Evolutionary conservation across 2,797 vertebrate genomes (phyloP).

Genomic region (Hydrophis major): DNA sequence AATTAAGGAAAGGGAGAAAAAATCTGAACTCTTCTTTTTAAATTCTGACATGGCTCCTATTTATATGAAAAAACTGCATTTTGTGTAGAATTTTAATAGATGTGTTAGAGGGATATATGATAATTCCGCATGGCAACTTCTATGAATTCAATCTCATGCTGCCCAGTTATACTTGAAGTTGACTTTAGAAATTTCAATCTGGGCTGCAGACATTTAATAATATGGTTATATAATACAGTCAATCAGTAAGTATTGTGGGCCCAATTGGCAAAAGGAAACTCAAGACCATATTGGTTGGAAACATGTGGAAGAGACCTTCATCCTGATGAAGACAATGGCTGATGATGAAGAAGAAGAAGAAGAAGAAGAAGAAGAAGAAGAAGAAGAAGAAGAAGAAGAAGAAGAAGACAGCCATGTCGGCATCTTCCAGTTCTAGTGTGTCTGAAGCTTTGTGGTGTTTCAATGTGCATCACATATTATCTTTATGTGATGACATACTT

Average conservation of each 20-base stretch:
- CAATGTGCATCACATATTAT: background rate
- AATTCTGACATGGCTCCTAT: background rate
- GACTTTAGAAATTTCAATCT: background rate
- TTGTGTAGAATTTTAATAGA: background rate
- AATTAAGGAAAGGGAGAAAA: background rate
- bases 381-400: too few species aligned
- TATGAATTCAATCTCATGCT: background rate
- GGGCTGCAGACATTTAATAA: background rate
- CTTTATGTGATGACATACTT: background rate
- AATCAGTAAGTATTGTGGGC: background rate
- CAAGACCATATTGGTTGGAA: too few species aligned
- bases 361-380: too few species aligned
- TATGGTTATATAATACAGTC: background rate
- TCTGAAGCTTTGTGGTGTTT: too few species aligned
- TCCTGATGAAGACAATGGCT: too few species aligned
- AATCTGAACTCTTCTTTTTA: background rate
- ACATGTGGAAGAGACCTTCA: too few species aligned
- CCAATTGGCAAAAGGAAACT: too few species aligned
- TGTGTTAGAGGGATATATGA: background rate
- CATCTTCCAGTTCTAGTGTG: background rate
- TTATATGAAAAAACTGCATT: background rate
- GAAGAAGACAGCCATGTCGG: background rate
- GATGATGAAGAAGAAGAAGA: too few species aligned
- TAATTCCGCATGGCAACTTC: background rate
- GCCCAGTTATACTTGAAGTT: background rate